Evolutionary conservation across 2,797 vertebrate species (phyloP).

Genomic region (Sebastes cheni): DNA sequence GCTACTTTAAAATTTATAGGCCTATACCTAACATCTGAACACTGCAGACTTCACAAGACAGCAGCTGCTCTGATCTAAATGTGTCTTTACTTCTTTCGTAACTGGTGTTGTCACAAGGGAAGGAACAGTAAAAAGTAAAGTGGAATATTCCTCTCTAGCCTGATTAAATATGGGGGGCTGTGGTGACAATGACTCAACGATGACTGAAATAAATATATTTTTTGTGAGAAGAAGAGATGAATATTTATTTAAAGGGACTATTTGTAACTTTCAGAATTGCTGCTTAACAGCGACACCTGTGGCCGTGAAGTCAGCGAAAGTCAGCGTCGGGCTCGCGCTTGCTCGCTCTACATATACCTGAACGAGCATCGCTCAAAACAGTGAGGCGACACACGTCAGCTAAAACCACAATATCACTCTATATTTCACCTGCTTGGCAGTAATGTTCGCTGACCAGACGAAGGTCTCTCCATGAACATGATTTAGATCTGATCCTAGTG

Average conservation of each 20-base stretch:
- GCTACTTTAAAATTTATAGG: constrained; percentile 38
- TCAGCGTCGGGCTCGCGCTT: too few species aligned
- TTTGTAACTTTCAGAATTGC: too few species aligned
- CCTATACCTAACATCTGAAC: constrained; percentile 40
- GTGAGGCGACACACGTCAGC: too few species aligned
- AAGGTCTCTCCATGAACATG: too few species aligned
- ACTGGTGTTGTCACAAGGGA: not conserved
- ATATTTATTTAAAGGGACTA: not conserved
- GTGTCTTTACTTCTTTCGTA: not conserved
- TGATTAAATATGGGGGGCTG: not conserved
- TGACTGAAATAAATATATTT: not conserved
- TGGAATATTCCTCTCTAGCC: not conserved
- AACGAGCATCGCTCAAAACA: too few species aligned
- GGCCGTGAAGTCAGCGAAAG: too few species aligned
- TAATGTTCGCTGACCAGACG: too few species aligned
- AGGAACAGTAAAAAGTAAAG: not conserved
- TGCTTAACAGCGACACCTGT: too few species aligned
- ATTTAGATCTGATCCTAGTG: too few species aligned
- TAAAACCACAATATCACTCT: too few species aligned
- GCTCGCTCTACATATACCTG: fast-evolving
- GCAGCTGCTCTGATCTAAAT: constrained; percentile 9
- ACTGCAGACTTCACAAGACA: constrained; percentile 17
- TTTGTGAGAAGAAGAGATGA: not conserved
- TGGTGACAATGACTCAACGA: not conserved
- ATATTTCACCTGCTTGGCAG: too few species aligned